Percentiles rank a stretch among this genome's conserved stretches.
Evolutionary conservation across 1,140 invertebrate genomes (phyloP).

Genomic region (Penaeus japonicus): DNA sequence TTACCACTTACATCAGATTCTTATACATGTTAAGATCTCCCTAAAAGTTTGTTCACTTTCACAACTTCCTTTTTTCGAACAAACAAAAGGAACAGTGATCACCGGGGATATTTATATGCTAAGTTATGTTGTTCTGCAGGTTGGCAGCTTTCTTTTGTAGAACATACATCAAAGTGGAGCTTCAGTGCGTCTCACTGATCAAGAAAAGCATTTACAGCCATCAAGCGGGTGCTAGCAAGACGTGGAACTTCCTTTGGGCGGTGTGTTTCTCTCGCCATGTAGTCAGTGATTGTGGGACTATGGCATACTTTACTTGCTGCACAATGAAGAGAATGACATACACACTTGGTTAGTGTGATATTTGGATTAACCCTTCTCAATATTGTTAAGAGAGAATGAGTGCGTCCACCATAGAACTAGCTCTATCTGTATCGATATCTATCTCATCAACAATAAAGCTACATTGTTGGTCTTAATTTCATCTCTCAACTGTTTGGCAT

Average conservation of each 20-base stretch:
- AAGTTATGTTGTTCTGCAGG: slow-evolving; percentile 13
- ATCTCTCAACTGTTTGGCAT: not conserved
- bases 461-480: slow-evolving; percentile 3
- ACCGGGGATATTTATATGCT: slow-evolving; percentile 31
- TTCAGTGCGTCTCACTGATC: slow-evolving; percentile 27
- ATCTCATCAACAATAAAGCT: slow-evolving; percentile 6
- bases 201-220: slow-evolving; percentile 21
- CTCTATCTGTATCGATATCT: not conserved
- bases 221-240: slow-evolving; percentile 8
- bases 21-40: not conserved
- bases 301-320: slow-evolving; percentile 31
- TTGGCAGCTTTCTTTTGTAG: slow-evolving; percentile 4
- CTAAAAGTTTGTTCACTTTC: slow-evolving; percentile 22
- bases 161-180: slow-evolving; percentile 30
- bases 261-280: slow-evolving; percentile 23
- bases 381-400: slow-evolving; percentile 16
- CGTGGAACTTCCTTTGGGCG: slow-evolving; percentile 16
- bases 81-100: slow-evolving; percentile 31
- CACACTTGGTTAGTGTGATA: slow-evolving; percentile 14
- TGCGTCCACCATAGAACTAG: not conserved
- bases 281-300: slow-evolving; percentile 1
- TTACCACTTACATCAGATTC: not conserved
- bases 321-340: slow-evolving; percentile 31
- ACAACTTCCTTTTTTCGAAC: slow-evolving; percentile 39
- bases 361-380: slow-evolving; percentile 13